phyloP scores from a whole-genome alignment of 2,113 vertebrate genomes.

The Climacteris rufus region DNA sequence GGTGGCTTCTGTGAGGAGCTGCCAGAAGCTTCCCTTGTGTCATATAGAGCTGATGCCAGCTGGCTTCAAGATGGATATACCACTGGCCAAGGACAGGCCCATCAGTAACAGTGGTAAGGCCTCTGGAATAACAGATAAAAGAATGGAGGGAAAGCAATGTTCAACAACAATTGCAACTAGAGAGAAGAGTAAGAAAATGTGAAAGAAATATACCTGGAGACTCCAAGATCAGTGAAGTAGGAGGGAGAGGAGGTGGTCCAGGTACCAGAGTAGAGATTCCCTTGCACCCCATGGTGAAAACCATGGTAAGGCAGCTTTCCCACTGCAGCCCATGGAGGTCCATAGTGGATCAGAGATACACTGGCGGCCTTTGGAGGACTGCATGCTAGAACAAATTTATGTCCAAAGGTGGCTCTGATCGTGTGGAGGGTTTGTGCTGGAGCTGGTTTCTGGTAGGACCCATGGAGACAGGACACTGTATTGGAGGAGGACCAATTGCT shows the following conservation, averaged over 20 bases:
- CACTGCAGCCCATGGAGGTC: background rate
- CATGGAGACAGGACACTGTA: too few relatives aligned
- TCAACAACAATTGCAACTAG: background rate
- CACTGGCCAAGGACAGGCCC: background rate
- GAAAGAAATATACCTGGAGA: background rate
- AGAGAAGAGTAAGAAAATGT: background rate
- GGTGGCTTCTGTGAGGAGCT: background rate
- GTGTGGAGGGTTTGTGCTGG: accelerated
- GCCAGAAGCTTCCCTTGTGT: background rate
- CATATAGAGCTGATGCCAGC: background rate
- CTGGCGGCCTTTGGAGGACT: background rate
- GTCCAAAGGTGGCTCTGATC: background rate
- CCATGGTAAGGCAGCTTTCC: background rate
- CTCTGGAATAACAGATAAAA: background rate
- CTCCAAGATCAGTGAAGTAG: background rate
- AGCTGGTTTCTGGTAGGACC: background rate
- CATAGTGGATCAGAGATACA: background rate
- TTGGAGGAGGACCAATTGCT: background rate
- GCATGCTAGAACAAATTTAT: background rate
- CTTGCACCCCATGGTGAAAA: background rate
- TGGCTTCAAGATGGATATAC: background rate
- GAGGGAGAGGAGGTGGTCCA: background rate
- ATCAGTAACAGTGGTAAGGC: background rate
- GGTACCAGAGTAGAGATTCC: background rate
- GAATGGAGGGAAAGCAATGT: background rate